Base-by-base conservation (phyloP, 2,888 invertebrate species). In the Caenorhabditis sp. region DNA sequence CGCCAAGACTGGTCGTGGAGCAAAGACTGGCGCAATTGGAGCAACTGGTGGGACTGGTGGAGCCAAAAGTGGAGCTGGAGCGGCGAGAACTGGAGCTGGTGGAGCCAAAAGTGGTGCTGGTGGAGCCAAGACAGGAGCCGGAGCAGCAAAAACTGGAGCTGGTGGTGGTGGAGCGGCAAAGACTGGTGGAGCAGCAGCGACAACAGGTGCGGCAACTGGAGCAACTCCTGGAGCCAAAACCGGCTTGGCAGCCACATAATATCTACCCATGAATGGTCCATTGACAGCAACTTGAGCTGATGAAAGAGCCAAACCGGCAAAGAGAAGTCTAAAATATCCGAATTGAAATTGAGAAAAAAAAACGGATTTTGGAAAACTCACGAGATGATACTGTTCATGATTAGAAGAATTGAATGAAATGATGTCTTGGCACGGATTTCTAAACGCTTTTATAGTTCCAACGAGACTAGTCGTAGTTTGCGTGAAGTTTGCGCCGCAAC, bases 211-310 rank as follows among this genome's bases (percentile, higher is more conserved):
- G 27, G 76, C 69, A 37, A 54, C n/a, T 57, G 64, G 26, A 31
- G 76, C 64, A 23, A 59, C 57, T 61, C 77, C 79, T 51, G 76
- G 71, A 14, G 79, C 77, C 43, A 79, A 61, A 1, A 77, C 71
- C 49, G 79, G 76, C 71, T 77, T 77, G n/a, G 79, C 76, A 14
- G 76, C 71, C 1, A 76, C 77, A 62, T 77, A 79, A 63, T 79
- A 79, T 54, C 79, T 49, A 60, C 79, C 79, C 58, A 70, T 53
- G 72, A 77, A 79, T 58, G 79, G 79, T 31, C 79, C 76, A 59
- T 79, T 76, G 31, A 75, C 70, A 19, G 77, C 79, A 17, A 78
- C 62, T 63, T 78, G 78, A 27, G 76, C 78, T 21, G 67, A 67
- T 23, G 75, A 63, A 54, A 78, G 69, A 8, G 78, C 72, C 50